Conservation (phyloP, 2,113 vertebrate genomes). For the Rhizomys pruinosus region DNA sequence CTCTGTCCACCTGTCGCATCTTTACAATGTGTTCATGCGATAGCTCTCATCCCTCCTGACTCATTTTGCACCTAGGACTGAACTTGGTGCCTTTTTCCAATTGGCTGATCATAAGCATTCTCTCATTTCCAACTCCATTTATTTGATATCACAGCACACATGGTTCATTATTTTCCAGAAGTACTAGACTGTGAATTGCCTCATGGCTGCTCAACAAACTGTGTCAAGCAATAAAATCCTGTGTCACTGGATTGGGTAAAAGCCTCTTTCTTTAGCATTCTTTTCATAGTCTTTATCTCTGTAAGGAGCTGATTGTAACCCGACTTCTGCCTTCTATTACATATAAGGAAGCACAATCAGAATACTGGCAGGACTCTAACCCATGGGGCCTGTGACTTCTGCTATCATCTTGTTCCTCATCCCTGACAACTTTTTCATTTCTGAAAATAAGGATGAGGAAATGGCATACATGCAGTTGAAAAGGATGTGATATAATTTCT, state of each 20-base stretch:
- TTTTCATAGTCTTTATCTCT: slow-evolving; percentile 61
- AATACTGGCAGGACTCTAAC: slow-evolving; percentile 14
- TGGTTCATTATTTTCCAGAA: slow-evolving; percentile 82
- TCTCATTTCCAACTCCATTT: slow-evolving; percentile 83
- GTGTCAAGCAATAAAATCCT: slow-evolving; percentile 85
- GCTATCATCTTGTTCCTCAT: background rate
- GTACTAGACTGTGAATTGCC: slow-evolving; percentile 85
- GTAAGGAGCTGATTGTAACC: slow-evolving; percentile 47
- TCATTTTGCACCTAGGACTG: slow-evolving; percentile 63
- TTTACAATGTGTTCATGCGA: slow-evolving; percentile 66
- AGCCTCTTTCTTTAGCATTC: slow-evolving; percentile 77
- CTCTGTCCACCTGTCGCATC: slow-evolving; percentile 51
- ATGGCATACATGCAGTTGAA: background rate
- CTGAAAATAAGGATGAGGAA: background rate
- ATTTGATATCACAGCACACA: slow-evolving; percentile 80
- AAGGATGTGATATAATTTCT: background rate
- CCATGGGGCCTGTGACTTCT: background rate
- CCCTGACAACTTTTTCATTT: slow-evolving; percentile 4
- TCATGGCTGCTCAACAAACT: slow-evolving; percentile 84
- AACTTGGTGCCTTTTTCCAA: slow-evolving; percentile 74
- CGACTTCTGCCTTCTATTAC: slow-evolving; percentile 48
- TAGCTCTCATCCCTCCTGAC: slow-evolving; percentile 53
- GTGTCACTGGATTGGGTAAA: slow-evolving; percentile 72
- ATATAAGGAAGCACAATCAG: background rate
- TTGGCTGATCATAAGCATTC: slow-evolving; percentile 77